These are phyloP conservation scores for Nephrocerus scutellatus DNA, from an alignment of 2,888 invertebrate species.

Conservation along the genomic window DNA sequence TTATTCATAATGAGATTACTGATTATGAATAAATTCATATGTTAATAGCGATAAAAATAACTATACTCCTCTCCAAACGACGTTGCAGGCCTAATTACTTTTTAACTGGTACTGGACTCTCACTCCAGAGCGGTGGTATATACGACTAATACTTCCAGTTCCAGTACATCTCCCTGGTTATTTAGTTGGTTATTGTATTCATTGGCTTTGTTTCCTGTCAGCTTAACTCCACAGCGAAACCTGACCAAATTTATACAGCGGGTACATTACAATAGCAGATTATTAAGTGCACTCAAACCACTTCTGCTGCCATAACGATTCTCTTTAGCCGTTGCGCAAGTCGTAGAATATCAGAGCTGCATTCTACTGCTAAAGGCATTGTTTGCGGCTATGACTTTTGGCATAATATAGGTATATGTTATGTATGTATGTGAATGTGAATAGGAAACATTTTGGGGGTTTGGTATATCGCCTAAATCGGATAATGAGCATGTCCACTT, in stretches of 20 bases:
- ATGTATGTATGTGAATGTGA: not conserved
- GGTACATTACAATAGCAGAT: conserved; percentile 28
- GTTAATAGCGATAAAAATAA: too few relatives aligned
- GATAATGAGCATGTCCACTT: conserved; percentile 38
- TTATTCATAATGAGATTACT: too few relatives aligned
- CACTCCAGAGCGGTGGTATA: too few relatives aligned
- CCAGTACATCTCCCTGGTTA: conserved; percentile 37
- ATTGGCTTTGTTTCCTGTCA: conserved; percentile 39
- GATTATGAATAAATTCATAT: too few relatives aligned
- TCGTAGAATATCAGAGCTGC: too few relatives aligned
- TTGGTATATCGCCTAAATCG: conserved; percentile 31
- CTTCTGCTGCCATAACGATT: not conserved
- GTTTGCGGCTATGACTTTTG: conserved; percentile 1
- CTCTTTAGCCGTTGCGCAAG: too few relatives aligned
- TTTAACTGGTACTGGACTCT: too few relatives aligned
- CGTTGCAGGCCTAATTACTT: too few relatives aligned
- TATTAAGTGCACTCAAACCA: conserved; percentile 21
- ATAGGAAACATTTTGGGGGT: too few relatives aligned
- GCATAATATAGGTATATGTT: conserved; percentile 3
- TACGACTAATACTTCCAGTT: too few relatives aligned
- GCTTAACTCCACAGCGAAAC: conserved; percentile 27
- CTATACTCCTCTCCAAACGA: too few relatives aligned
- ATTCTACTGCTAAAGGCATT: too few relatives aligned
- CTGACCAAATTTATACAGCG: conserved; percentile 31
- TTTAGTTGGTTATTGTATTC: conserved; percentile 47